A percentile compares a stretch with the other conserved stretches of the same genome.
Conservation (phyloP, 2,888 invertebrate genomes). For the Leptinotarsa haldemani region DNA sequence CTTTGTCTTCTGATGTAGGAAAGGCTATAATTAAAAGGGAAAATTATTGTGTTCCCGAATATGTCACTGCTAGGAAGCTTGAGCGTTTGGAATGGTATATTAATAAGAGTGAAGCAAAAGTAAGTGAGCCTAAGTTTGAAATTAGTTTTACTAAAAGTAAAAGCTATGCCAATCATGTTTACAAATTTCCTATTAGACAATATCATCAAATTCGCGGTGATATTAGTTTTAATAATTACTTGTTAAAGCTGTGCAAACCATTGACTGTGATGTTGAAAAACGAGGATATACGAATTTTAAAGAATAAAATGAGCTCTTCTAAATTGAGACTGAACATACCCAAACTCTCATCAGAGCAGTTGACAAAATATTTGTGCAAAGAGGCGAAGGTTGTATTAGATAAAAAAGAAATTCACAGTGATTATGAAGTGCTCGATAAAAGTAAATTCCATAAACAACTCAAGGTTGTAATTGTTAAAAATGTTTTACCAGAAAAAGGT, state of each 20-base stretch:
- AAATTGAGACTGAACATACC: constrained; percentile 20
- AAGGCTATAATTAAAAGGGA: constrained; percentile 27
- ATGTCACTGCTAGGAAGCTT: constrained; percentile 27
- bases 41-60: constrained; percentile 24
- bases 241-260: constrained; percentile 25
- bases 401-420: not conserved
- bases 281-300: constrained; percentile 26
- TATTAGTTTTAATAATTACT: constrained; percentile 14
- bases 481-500: too few species aligned
- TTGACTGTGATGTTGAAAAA: constrained; percentile 24
- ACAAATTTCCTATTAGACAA: constrained; percentile 29
- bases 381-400: not conserved
- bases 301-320: constrained; percentile 12
- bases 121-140: constrained; percentile 14
- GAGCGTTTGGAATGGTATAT: constrained; percentile 35
- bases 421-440: not conserved
- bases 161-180: constrained; percentile 3
- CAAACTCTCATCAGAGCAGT: constrained; percentile 21
- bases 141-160: constrained; percentile 24
- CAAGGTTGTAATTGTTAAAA: not conserved
- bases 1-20: constrained; percentile 36
- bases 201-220: constrained; percentile 24
- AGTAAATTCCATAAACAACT: not conserved
- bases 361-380: constrained; percentile 12
- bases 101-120: constrained; percentile 19